These are phyloP conservation scores for Ammodytes dubius DNA, from an alignment of 2,113 vertebrate genomes.

Conservation along the genomic window DNA sequence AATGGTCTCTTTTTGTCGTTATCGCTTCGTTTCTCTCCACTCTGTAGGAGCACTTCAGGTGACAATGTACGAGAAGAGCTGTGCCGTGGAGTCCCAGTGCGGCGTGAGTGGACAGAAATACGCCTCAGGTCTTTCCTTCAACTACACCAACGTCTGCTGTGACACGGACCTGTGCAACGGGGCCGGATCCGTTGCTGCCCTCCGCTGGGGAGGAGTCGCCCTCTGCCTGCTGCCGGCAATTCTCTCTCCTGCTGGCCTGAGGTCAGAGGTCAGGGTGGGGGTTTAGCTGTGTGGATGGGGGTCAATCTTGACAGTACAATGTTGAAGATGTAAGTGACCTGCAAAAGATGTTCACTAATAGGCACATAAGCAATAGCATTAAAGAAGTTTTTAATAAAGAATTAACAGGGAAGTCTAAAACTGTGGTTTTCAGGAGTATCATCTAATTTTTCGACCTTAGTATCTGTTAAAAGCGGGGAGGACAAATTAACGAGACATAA, in stretches of 20 bases:
- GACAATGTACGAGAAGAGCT: constrained; percentile 84
- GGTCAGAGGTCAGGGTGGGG: accelerated
- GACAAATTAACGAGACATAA: not conserved
- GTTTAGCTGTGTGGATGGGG: not conserved
- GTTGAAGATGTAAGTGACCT: not conserved
- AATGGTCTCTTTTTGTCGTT: not conserved
- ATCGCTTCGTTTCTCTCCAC: not conserved
- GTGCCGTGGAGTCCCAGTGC: constrained; percentile 78
- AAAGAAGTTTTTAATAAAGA: not conserved
- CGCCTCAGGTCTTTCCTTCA: constrained; percentile 78
- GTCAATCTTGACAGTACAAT: no score
- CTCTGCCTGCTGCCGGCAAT: constrained; percentile 61
- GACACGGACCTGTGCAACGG: constrained; percentile 83
- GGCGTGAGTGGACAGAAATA: constrained; percentile 74
- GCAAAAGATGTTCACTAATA: not conserved
- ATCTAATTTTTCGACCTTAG: no score
- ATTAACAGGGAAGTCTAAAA: not conserved
- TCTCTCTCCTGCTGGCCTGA: constrained; percentile 69
- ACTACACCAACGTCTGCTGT: constrained; percentile 83
- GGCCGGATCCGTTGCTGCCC: constrained; percentile 29
- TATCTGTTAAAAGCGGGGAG: not conserved
- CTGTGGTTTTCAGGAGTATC: not conserved
- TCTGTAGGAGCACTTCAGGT: constrained; percentile 70
- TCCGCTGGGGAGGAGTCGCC: constrained; percentile 41
- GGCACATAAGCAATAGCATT: not conserved